A percentile compares a stretch with the other conserved stretches of the same genome.
Conservation (phyloP, 2,888 invertebrate species). For the Tenthredo livida region DNA sequence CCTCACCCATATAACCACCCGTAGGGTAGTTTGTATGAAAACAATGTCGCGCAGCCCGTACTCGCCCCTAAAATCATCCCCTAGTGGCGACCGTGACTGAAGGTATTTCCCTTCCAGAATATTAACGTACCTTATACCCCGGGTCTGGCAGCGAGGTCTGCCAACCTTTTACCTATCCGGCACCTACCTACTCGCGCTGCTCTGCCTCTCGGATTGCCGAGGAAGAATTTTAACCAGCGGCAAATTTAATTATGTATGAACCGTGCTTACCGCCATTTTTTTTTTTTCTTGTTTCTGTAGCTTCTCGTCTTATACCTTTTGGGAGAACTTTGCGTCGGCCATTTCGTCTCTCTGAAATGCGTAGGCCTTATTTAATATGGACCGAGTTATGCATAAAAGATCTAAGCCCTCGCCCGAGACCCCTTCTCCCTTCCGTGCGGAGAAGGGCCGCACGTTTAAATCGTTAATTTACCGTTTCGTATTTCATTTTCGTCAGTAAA, state of each 20-base stretch:
- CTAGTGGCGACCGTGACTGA: conserved; percentile 46
- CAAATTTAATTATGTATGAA: conserved; percentile 53
- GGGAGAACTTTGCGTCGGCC: conserved; percentile 16
- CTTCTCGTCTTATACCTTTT: conserved; percentile 39
- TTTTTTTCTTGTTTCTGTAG: conserved; percentile 14
- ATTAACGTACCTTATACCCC: conserved; percentile 35
- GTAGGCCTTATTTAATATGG: conserved; percentile 38
- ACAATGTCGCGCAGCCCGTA: conserved; percentile 58
- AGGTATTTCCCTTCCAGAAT: conserved; percentile 49
- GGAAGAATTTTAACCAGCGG: conserved; percentile 52
- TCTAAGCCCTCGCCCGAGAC: conserved; percentile 26
- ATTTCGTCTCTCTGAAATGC: conserved; percentile 2
- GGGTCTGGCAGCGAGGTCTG: background rate
- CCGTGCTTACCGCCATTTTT: conserved; percentile 27
- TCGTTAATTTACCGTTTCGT: conserved; percentile 41
- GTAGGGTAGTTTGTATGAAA: conserved; percentile 63
- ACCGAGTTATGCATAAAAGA: conserved; percentile 45
- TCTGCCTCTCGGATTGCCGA: conserved; percentile 21
- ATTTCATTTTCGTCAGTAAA: conserved; percentile 37
- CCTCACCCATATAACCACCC: conserved; percentile 21
- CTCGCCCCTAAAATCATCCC: conserved; percentile 56
- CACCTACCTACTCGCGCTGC: conserved; percentile 29
- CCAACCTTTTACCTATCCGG: conserved; percentile 28
- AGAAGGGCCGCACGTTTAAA: background rate
- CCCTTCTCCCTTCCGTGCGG: background rate